phyloP scores from a whole-genome alignment of 2,797 vertebrate genomes.

The Oreortyx pictus region DNA sequence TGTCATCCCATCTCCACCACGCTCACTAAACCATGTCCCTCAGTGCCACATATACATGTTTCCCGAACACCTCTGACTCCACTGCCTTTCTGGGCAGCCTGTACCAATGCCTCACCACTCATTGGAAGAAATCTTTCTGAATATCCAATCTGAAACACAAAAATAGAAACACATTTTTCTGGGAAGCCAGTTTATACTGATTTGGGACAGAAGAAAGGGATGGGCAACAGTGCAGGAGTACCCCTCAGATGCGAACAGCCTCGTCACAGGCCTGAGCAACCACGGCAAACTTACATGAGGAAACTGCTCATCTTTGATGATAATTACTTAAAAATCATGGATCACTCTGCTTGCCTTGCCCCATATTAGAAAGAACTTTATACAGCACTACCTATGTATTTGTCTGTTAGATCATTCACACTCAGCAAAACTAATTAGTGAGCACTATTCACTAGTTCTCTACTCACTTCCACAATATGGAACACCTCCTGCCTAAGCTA shows the following conservation, averaged over 20 bases:
- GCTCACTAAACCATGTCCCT: too few species aligned
- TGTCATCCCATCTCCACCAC: too few species aligned
- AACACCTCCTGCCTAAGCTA: background rate
- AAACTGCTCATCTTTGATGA: background rate
- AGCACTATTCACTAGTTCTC: background rate
- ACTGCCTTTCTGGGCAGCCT: too few species aligned
- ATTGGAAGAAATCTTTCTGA: too few species aligned
- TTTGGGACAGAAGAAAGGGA: background rate
- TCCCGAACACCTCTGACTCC: too few species aligned
- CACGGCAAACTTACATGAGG: background rate
- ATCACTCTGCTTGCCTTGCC: background rate
- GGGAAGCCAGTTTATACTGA: background rate
- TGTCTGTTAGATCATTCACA: background rate
- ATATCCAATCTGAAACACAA: too few species aligned
- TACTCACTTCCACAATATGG: background rate
- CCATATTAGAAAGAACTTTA: background rate
- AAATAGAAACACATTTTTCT: background rate
- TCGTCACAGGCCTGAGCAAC: background rate
- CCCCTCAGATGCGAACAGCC: too few species aligned
- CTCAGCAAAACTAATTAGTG: background rate
- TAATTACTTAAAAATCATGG: background rate
- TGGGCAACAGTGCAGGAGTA: background rate
- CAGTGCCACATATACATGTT: too few species aligned
- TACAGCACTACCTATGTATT: background rate
- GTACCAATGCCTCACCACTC: too few species aligned